These are phyloP conservation scores for Drosophila pectinifera DNA, from an alignment of 1,140 invertebrate species.

Conservation along the genomic window DNA sequence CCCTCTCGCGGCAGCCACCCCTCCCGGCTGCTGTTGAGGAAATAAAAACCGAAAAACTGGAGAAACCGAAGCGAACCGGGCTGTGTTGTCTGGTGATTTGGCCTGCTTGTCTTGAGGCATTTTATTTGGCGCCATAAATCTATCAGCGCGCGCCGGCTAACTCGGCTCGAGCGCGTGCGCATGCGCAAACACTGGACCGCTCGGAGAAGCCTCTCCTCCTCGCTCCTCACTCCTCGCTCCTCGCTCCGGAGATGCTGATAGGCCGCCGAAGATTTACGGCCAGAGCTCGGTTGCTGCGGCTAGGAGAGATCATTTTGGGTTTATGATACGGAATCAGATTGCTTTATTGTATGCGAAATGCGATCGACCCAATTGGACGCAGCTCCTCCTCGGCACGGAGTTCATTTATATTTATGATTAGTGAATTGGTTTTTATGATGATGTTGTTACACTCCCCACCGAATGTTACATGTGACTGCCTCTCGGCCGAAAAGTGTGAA, in stretches of 20 bases:
- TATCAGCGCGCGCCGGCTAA: conserved; percentile 71
- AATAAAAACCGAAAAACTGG: conserved; percentile 13
- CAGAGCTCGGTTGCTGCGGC: conserved; percentile 42
- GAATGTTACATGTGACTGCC: conserved; percentile 72
- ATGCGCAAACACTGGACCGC: conserved; percentile 71
- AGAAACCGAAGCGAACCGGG: conserved; percentile 15
- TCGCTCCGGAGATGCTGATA: conserved; percentile 71
- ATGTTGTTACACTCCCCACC: conserved; percentile 59
- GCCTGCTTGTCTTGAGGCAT: conserved; percentile 73
- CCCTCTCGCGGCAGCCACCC: conserved; percentile 2
- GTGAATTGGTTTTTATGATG: conserved; percentile 84
- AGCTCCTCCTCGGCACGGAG: conserved; percentile 41
- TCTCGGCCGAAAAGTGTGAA: conserved; percentile 67
- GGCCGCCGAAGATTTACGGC: conserved; percentile 75
- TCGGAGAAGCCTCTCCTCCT: conserved; percentile 17
- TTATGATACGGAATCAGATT: conserved; percentile 84
- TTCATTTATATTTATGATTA: conserved; percentile 84
- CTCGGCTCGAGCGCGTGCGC: conserved; percentile 69
- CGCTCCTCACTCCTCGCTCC: no score
- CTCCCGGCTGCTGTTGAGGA: conserved; percentile 23
- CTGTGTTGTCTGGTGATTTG: conserved; percentile 60
- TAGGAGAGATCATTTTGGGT: conserved; percentile 70
- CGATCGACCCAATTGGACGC: conserved; percentile 64
- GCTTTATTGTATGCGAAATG: conserved; percentile 83
- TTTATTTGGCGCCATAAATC: conserved; percentile 85